These are phyloP conservation scores for Ypsolopha sequella DNA, from an alignment of 2,888 invertebrate species.

Conservation along the genomic window DNA sequence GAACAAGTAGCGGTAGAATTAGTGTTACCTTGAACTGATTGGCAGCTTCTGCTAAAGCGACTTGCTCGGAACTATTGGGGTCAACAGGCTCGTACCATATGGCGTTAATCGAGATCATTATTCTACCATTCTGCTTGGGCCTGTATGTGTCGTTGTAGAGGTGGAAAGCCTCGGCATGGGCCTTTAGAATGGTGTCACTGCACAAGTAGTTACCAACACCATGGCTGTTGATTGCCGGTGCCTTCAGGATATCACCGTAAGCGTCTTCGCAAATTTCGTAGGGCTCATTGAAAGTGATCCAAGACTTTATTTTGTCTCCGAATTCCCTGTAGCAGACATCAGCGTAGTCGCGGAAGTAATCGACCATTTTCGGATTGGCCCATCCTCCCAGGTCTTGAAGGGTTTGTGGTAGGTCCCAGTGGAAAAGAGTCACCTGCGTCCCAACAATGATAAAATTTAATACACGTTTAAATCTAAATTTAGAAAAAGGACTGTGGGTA, in stretches of 20 bases:
- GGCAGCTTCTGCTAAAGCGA: conserved; percentile 56
- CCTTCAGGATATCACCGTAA: conserved; percentile 63
- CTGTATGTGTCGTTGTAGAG: conserved; percentile 74
- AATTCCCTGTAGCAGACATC: conserved; percentile 66
- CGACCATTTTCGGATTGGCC: conserved; percentile 63
- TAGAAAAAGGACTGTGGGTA: too few relatives aligned
- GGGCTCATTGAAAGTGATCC: conserved; percentile 81
- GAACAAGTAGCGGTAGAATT: too few relatives aligned
- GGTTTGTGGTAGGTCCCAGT: conserved; percentile 76
- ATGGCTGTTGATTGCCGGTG: conserved; percentile 65
- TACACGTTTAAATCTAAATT: too few relatives aligned
- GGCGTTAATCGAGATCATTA: conserved; percentile 67
- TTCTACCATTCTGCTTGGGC: conserved; percentile 61
- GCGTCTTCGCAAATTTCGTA: conserved; percentile 65
- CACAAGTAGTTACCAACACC: conserved; percentile 75
- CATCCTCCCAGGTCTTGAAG: conserved; percentile 70
- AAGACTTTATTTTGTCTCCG: conserved; percentile 71
- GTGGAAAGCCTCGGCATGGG: conserved; percentile 76
- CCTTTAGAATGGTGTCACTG: conserved; percentile 73
- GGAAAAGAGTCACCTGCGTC: conserved; percentile 72
- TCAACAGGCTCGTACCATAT: conserved; percentile 65
- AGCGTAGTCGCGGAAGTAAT: conserved; percentile 70
- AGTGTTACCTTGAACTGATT: conserved; percentile 57
- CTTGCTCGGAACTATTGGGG: conserved; percentile 45
- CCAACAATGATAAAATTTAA: too few relatives aligned